Conservation (phyloP, 2,888 invertebrate species). For the Exocentrus adspersus region DNA sequence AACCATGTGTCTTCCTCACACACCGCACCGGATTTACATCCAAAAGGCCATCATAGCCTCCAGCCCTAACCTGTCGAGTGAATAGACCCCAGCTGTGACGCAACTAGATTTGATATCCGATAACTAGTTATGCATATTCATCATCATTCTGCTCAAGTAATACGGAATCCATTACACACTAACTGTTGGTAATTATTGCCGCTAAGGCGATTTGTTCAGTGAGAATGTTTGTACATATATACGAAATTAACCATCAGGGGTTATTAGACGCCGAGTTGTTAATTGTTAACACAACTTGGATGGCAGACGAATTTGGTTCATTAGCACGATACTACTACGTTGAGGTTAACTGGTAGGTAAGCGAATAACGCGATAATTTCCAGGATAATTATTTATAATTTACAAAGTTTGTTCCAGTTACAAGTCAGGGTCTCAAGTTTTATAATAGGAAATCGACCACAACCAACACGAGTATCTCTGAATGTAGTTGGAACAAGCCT, state of each 20-base stretch:
- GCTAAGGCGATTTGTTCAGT: conserved; percentile 26
- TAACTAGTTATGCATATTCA: conserved; percentile 40
- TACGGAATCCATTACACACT: conserved; percentile 25
- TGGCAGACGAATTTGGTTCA: conserved; percentile 12
- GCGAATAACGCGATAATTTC: conserved; percentile 2
- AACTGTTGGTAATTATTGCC: conserved; percentile 24
- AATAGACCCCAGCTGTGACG: conserved; percentile 18
- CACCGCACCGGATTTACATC: conserved; percentile 18
- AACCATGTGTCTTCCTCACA: conserved; percentile 11
- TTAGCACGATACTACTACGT: conserved; percentile 7
- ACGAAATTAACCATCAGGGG: conserved; percentile 23
- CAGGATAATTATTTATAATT: too few species aligned
- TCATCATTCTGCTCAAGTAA: conserved; percentile 30
- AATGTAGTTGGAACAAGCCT: too few species aligned
- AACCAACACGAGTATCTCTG: too few species aligned
- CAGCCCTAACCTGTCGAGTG: conserved; percentile 16
- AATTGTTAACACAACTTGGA: conserved; percentile 21
- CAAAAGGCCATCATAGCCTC: conserved; percentile 17
- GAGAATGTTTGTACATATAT: conserved; percentile 25
- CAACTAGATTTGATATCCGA: conserved; percentile 32
- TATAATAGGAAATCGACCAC: too few species aligned
- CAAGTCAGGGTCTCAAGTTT: too few species aligned
- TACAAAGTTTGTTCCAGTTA: too few species aligned
- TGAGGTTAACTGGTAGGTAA: conserved; percentile 14
- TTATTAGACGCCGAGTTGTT: conserved; percentile 13